Percentiles rank a stretch among this genome's conserved stretches.
These are phyloP conservation scores for Chloebia gouldiae DNA, from an alignment of 2,113 vertebrate species.

Conservation along the genomic window DNA sequence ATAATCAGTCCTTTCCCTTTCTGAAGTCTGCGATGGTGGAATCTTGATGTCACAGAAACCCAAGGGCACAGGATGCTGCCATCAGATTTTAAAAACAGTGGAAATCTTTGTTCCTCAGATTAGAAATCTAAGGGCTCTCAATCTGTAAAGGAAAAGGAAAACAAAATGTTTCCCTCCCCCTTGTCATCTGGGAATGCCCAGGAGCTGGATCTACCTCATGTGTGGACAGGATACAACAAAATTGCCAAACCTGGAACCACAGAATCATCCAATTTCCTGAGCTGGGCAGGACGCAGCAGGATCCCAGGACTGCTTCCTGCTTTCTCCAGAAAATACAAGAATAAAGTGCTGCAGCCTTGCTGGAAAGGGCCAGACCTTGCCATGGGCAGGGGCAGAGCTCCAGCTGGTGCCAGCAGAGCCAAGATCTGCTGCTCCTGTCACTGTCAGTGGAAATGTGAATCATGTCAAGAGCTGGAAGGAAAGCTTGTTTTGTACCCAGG, in stretches of 20 bases:
- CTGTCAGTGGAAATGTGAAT: rapidly evolving
- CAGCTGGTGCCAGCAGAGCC: background rate
- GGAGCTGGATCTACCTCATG: rapidly evolving
- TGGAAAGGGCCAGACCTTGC: background rate
- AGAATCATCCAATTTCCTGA: rapidly evolving
- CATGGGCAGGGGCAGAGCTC: background rate
- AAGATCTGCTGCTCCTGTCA: rapidly evolving
- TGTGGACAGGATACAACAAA: background rate
- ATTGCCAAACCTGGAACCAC: background rate
- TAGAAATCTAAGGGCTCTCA: background rate
- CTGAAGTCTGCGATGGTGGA: background rate
- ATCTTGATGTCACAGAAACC: background rate
- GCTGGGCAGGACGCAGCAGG: background rate
- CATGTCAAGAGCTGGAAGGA: background rate
- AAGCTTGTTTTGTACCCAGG: background rate
- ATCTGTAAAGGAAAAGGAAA: background rate
- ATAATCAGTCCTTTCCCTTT: background rate
- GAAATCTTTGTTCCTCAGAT: background rate
- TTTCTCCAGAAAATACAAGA: background rate
- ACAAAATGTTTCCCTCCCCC: background rate
- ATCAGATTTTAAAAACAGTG: background rate
- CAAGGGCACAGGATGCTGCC: background rate
- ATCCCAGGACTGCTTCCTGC: rapidly evolving
- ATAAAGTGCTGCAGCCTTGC: background rate
- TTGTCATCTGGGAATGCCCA: background rate